A percentile compares a stretch with the other conserved stretches of the same genome.
phyloP scores from a whole-genome alignment of 23 tunicate genomes.

The Trididemnum clinides region DNA sequence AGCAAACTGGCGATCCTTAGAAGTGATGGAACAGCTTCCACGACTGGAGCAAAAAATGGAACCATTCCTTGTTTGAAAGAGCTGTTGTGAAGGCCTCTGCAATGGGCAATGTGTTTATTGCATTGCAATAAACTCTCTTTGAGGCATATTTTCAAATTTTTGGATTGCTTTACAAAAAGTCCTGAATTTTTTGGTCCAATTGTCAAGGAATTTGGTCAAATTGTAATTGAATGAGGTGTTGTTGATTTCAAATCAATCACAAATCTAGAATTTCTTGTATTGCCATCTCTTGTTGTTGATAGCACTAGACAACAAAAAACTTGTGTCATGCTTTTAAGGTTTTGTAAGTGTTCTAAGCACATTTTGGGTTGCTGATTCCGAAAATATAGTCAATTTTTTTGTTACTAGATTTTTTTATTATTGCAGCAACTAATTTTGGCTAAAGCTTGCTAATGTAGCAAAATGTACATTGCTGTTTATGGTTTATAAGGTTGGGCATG shows the following conservation, averaged over 20 bases:
- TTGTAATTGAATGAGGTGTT: not conserved
- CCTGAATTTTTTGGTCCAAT: not conserved
- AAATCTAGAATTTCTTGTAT: not conserved
- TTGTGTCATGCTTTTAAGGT: not conserved
- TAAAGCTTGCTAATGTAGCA: too few relatives aligned
- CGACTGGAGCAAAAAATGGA: too few relatives aligned
- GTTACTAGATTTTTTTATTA: too few relatives aligned
- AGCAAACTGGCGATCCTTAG: too few relatives aligned
- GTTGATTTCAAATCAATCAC: not conserved
- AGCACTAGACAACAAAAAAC: not conserved
- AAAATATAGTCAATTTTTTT: not conserved
- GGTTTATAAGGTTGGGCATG: too few relatives aligned
- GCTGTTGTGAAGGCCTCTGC: too few relatives aligned
- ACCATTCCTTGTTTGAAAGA: too few relatives aligned
- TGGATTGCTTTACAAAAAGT: not conserved
- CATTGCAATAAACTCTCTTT: too few relatives aligned
- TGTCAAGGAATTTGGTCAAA: not conserved
- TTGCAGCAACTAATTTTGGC: too few relatives aligned
- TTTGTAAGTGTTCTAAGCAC: not conserved
- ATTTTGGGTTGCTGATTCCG: not conserved
- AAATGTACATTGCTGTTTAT: too few relatives aligned
- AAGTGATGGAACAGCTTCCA: not conserved
- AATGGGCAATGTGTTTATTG: too few relatives aligned
- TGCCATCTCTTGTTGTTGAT: not conserved
- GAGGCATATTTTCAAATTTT: not conserved